phyloP scores from a whole-genome alignment of 1,140 invertebrate genomes.

The Zaprionus africanus region DNA sequence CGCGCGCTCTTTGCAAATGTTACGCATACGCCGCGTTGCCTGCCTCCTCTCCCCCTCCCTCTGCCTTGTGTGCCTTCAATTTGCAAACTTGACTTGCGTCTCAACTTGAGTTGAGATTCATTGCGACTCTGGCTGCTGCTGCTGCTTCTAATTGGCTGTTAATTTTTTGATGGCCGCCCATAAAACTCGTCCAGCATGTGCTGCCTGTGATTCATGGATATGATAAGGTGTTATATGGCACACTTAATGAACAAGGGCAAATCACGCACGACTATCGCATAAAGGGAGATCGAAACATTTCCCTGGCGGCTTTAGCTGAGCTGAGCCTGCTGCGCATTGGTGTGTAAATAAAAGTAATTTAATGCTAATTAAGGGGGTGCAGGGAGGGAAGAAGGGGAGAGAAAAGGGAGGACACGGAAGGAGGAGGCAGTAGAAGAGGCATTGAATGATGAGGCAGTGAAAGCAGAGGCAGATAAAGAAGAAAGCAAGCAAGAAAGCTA shows the following conservation, averaged over 20 bases:
- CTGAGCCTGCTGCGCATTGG: conserved; percentile 57
- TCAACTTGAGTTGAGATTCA: not conserved
- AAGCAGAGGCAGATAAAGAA: too few species aligned
- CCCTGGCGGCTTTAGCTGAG: conserved; percentile 12
- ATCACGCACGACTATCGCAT: conserved; percentile 9
- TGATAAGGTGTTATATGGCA: conserved; percentile 28
- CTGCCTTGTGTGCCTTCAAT: not conserved
- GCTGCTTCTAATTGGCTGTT: conserved; percentile 41
- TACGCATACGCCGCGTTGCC: conserved; percentile 53
- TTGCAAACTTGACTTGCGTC: conserved; percentile 10
- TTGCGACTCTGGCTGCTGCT: not conserved
- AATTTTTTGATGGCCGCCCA: conserved; percentile 29
- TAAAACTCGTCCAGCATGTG: conserved; percentile 39
- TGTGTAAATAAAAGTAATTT: conserved; percentile 77
- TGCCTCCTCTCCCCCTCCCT: too few species aligned
- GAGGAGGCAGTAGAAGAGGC: too few species aligned
- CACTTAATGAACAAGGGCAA: conserved; percentile 23
- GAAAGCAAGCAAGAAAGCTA: too few species aligned
- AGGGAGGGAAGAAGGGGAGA: not conserved
- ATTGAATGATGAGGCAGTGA: too few species aligned
- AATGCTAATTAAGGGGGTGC: conserved; percentile 71
- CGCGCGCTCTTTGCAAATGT: conserved; percentile 38
- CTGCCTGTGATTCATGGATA: conserved; percentile 11
- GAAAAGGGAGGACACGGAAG: too few species aligned
- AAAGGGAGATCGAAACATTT: conserved; percentile 12